A percentile compares a stretch with the other conserved stretches of the same genome.
These are phyloP conservation scores for Girardia tigrina DNA, from an alignment of 2,888 invertebrate genomes.

Conservation along the genomic window DNA sequence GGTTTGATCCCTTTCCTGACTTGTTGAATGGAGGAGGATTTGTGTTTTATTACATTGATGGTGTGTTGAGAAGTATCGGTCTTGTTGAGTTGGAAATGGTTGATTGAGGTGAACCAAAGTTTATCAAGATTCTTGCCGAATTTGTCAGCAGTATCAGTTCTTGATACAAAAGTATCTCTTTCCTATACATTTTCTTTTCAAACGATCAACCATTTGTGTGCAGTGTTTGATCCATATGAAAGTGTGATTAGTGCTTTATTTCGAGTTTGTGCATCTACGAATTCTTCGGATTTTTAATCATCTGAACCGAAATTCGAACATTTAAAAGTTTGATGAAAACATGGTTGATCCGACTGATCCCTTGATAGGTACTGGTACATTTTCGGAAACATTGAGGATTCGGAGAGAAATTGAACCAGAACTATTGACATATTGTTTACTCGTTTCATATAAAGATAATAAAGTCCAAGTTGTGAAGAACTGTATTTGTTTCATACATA, in stretches of 20 bases:
- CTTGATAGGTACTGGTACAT: not conserved
- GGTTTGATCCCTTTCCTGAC: too few species aligned
- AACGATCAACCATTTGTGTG: not conserved
- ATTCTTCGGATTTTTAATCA: not conserved
- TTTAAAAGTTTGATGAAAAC: not conserved
- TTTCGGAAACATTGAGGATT: not conserved
- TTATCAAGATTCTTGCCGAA: not conserved
- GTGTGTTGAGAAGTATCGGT: not conserved
- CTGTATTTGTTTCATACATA: not conserved
- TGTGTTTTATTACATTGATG: not conserved
- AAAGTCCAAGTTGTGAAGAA: not conserved
- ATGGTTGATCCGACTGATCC: not conserved
- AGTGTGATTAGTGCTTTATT: not conserved
- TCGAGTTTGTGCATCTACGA: not conserved
- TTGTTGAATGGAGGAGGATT: too few species aligned
- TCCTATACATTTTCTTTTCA: not conserved
- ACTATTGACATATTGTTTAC: not conserved
- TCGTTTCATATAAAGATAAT: not conserved
- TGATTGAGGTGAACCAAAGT: not conserved
- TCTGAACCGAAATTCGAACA: not conserved
- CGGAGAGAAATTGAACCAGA: not conserved
- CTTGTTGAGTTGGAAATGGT: not conserved
- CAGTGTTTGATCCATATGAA: not conserved
- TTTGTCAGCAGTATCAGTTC: not conserved
- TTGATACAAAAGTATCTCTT: not conserved